Percentiles rank a stretch among this genome's conserved stretches.
Conservation (phyloP, 2,888 invertebrate genomes). For the Trichogramma evanescens region DNA sequence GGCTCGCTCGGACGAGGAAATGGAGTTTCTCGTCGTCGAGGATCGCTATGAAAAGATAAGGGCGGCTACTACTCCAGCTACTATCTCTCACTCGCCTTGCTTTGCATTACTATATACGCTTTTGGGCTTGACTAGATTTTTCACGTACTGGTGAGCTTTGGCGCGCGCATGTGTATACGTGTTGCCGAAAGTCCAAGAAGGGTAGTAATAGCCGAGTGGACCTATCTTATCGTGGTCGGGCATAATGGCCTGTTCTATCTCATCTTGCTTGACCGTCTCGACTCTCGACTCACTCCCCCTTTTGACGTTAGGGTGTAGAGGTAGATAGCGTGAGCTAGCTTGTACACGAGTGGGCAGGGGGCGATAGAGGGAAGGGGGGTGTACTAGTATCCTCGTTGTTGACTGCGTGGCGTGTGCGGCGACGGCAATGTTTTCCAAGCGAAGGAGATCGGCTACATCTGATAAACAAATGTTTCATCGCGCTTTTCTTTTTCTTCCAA, state of each 20-base stretch:
- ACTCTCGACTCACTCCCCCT: slow-evolving; percentile 1
- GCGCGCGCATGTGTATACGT: slow-evolving; percentile 18
- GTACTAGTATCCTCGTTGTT: background rate
- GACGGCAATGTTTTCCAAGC: slow-evolving; percentile 12
- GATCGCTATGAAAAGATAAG: slow-evolving; percentile 45
- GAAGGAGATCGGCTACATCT: slow-evolving; percentile 7
- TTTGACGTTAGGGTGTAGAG: background rate
- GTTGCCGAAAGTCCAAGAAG: slow-evolving; percentile 21
- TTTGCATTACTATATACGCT: slow-evolving; percentile 13
- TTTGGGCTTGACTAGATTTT: slow-evolving; percentile 39
- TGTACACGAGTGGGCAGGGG: slow-evolving; percentile 1
- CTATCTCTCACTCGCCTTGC: slow-evolving; percentile 20
- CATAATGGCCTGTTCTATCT: slow-evolving; percentile 45
- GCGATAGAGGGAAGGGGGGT: background rate
- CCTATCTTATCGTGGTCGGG: slow-evolving; percentile 41
- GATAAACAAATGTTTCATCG: slow-evolving; percentile 16
- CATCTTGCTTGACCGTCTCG: slow-evolving; percentile 33
- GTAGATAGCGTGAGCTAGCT: slow-evolving; percentile 1
- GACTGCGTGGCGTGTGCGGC: background rate
- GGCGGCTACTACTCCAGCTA: slow-evolving; percentile 32
- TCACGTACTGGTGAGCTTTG: slow-evolving; percentile 31
- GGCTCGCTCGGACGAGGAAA: slow-evolving; percentile 40
- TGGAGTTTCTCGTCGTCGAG: slow-evolving; percentile 38
- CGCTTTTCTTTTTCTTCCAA: background rate
- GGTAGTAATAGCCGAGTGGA: slow-evolving; percentile 33